Percentiles rank a stretch among this genome's conserved stretches.
Conservation (phyloP, 1,140 invertebrate genomes). For the Glossosoma conforme region DNA sequence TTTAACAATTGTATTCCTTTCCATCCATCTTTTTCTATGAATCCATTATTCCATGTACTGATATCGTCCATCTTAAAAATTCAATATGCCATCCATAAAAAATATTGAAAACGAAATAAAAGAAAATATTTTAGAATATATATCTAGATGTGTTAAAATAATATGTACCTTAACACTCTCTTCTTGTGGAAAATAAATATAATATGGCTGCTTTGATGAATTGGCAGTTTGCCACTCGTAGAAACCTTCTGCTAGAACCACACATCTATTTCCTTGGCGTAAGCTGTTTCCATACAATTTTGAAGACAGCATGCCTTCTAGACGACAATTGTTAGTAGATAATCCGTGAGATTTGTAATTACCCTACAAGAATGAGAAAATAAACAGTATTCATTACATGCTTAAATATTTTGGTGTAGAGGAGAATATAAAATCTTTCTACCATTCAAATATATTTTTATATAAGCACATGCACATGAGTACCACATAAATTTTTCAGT, state of each 20-base stretch:
- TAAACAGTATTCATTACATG: too few species aligned
- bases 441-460: too few species aligned
- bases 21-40: constrained; percentile 54
- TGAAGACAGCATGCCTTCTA: constrained; percentile 66
- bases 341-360: constrained; percentile 62
- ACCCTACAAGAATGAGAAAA: constrained; percentile 47
- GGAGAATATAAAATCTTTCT: too few species aligned
- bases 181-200: constrained; percentile 63
- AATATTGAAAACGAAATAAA: background rate
- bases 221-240: constrained; percentile 82
- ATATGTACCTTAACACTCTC: constrained; percentile 37
- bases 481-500: too few species aligned
- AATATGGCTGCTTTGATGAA: constrained; percentile 70
- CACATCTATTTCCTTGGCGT: constrained; percentile 65
- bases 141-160: background rate
- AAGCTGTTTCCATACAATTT: constrained; percentile 63
- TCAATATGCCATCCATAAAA: background rate
- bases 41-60: constrained; percentile 49
- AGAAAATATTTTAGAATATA: background rate
- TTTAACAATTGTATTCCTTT: constrained; percentile 60
- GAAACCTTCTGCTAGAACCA: constrained; percentile 76
- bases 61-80: constrained; percentile 54
- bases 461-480: too few species aligned
- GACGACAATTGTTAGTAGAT: constrained; percentile 76
- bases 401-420: too few species aligned